Percentiles rank a stretch among this genome's conserved stretches.
Evolutionary conservation across 2,888 invertebrate genomes (phyloP).

Genomic region (Agrotis exclamationis): DNA sequence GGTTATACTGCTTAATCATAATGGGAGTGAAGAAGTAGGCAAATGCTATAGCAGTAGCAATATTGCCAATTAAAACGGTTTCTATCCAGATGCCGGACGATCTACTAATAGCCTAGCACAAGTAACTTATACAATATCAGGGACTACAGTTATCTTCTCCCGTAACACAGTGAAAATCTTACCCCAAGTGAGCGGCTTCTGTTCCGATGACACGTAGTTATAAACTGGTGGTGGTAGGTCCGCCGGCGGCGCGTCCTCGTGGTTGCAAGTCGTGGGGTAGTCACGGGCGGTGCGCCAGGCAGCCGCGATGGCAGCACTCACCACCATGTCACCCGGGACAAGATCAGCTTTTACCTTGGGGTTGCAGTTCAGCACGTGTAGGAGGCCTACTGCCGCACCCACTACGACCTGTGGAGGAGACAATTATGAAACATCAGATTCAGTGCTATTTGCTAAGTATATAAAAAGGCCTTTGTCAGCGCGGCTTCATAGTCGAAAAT

Average conservation of each 20-base stretch:
- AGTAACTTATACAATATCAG: no score
- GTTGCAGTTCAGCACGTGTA: conserved; percentile 93
- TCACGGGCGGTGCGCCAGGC: conserved; percentile 92
- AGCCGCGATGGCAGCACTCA: conserved; percentile 93
- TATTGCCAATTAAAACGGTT: no score
- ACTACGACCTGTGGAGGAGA: conserved; percentile 85
- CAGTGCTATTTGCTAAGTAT: no score
- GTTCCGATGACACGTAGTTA: conserved; percentile 95
- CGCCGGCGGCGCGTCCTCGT: conserved; percentile 79
- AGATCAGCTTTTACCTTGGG: conserved; percentile 93
- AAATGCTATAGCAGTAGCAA: no score
- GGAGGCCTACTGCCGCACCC: conserved; percentile 93
- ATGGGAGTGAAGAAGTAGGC: no score
- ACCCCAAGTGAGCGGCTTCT: conserved; percentile 95
- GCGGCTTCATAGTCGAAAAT: no score
- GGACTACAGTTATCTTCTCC: no score
- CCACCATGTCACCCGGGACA: conserved; percentile 95
- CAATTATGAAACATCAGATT: neutral
- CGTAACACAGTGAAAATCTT: neutral
- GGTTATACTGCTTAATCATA: no score
- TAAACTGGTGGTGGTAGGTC: conserved; percentile 92
- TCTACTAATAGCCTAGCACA: no score
- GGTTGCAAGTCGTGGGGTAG: conserved; percentile 76
- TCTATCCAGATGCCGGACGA: no score
- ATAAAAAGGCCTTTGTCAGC: no score